Conservation (phyloP, 2,113 vertebrate genomes). For the Alces alces region DNA sequence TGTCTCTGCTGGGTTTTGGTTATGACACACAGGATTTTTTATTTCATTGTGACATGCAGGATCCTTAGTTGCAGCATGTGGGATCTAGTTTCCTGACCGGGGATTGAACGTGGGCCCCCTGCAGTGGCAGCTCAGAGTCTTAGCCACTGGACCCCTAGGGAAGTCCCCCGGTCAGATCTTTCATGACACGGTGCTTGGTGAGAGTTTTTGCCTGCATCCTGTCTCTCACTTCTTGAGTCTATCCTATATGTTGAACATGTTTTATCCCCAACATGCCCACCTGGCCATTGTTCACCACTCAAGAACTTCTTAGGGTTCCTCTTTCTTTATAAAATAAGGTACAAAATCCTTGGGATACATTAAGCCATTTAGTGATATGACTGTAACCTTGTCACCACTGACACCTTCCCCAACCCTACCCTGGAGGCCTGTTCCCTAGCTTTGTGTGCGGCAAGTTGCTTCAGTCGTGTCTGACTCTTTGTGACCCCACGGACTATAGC, state of each 20-base stretch:
- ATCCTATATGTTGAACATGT: accelerated
- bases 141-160: not conserved
- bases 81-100: not conserved
- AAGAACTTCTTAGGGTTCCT: not conserved
- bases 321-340: not conserved
- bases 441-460: not conserved
- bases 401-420: not conserved
- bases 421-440: not conserved
- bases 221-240: not conserved
- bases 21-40: not conserved
- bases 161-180: not conserved
- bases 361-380: not conserved
- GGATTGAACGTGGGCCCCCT: not conserved
- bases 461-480: not conserved
- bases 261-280: not conserved
- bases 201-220: not conserved
- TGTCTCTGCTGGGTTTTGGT: not conserved
- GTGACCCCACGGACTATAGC: not conserved
- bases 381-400: not conserved
- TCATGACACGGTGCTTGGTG: not conserved
- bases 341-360: not conserved
- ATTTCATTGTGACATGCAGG: accelerated
- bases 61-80: not conserved
- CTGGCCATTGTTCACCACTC: not conserved
- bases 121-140: not conserved